Evolutionary conservation across 2,888 invertebrate genomes (phyloP), one percentile per base, ranked within the genome.

Genomic region (Parasteatoda lunata): DNA sequence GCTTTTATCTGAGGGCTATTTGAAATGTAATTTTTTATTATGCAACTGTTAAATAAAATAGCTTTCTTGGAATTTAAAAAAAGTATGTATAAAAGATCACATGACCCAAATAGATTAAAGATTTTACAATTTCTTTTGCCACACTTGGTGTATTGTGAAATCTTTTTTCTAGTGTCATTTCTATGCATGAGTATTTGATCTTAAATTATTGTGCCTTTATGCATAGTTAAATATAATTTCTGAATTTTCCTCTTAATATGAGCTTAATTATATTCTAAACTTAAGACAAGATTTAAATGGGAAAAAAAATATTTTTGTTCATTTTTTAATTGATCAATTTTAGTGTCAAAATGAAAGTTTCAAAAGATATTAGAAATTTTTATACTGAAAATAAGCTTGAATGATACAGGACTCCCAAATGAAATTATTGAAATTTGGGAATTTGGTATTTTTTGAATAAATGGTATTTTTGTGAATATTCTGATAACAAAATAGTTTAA

Each of bases 121-220:
- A 77, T 80, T 79, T 59, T n/a, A n/a, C n/a, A 59, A 59, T 59
- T 59, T 59, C n/a, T n/a, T 59, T 9, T 86, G 80, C 80, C 85
- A 86, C 77, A 77, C 77, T 64, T 76, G 80, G 52, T 30, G 72
- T 77, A 76, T 83, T 77, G 66, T 76, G 51, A 84, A 68, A 73
- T 72, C 68, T 78, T 59, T 76, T 77, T 65, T 72, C 77, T 69
- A 76, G 79, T 70, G 68, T 64, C 72, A 78, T 78, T 72, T 77
- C 77, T 76, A 76, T 76, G 79, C 76, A 79, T 80, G 80, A 13
- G 72, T 77, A 54, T 81, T 66, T 52, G 70, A 80, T 65, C 77
- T 80, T 71, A 80, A 79, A 78, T 51, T 88, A 83, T 88, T 83
- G 88, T 88, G 88, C 88, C 88, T 88, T 88, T 82, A 83, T 79